Percentiles rank a stretch among this genome's conserved stretches.
Evolutionary conservation across 1,140 invertebrate genomes (phyloP).

Genomic region (Agrypnia vestita): DNA sequence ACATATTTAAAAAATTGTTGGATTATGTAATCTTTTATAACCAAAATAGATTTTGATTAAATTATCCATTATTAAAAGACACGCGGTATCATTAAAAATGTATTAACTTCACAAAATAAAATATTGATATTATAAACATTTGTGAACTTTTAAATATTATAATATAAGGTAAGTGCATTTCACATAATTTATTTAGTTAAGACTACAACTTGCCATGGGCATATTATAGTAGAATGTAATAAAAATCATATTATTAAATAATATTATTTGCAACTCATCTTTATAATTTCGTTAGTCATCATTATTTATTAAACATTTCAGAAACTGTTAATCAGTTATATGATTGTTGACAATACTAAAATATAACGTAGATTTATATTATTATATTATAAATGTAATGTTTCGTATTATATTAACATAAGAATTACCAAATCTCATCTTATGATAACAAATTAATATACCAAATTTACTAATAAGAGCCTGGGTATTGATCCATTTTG

Average conservation of each 20-base stretch:
- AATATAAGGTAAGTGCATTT: conserved; percentile 13
- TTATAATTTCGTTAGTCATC: conserved; percentile 22
- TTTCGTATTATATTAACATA: conserved; percentile 43
- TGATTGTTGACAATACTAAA: conserved; percentile 59
- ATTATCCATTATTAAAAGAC: no score
- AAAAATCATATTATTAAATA: neutral
- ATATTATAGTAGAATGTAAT: neutral
- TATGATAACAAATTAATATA: conserved; percentile 56
- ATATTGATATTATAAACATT: no score
- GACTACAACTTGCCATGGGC: conserved; percentile 14
- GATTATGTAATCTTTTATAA: no score
- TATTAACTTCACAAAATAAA: no score
- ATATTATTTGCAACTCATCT: conserved; percentile 31
- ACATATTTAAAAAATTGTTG: no score
- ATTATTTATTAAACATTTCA: conserved; percentile 36
- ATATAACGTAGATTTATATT: conserved; percentile 21
- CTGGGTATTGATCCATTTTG: neutral
- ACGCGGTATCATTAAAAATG: no score
- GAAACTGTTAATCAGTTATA: conserved; percentile 38
- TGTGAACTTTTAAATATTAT: no score
- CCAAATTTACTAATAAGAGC: conserved; percentile 38
- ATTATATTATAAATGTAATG: conserved; percentile 18
- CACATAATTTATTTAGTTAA: neutral
- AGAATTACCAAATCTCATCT: conserved; percentile 55
- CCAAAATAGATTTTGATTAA: no score